Percentiles rank a stretch among this genome's conserved stretches.
phyloP scores from a whole-genome alignment of 2,797 vertebrate genomes.

The Cyprinodon diabolis region DNA sequence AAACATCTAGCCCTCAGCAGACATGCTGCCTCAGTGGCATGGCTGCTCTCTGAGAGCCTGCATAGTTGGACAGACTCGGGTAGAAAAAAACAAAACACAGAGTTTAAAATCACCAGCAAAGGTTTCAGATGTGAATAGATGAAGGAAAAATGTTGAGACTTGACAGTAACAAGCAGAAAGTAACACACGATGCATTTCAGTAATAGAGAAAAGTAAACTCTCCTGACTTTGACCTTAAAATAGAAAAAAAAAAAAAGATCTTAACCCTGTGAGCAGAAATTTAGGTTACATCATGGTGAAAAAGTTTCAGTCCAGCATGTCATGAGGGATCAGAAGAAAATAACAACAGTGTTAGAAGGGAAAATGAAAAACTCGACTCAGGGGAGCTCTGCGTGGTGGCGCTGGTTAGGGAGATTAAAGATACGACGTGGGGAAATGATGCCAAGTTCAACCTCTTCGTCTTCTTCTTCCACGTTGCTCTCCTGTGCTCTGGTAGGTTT shows the following conservation, averaged over 20 bases:
- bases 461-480: slow-evolving; percentile 54
- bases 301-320: slow-evolving; percentile 44
- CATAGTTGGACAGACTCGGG: slow-evolving; percentile 46
- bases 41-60: slow-evolving; percentile 53
- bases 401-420: slow-evolving; percentile 52
- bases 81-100: slow-evolving; percentile 9
- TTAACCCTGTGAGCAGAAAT: slow-evolving; percentile 45
- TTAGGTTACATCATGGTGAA: slow-evolving; percentile 41
- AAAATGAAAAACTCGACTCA: slow-evolving; percentile 53
- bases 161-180: slow-evolving; percentile 19
- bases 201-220: slow-evolving; percentile 25
- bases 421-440: slow-evolving; percentile 65
- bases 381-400: slow-evolving; percentile 42
- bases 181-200: slow-evolving; percentile 22
- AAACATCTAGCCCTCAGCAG: slow-evolving; percentile 48
- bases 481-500: slow-evolving; percentile 56
- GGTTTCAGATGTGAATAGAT: slow-evolving; percentile 20
- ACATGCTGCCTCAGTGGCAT: slow-evolving; percentile 6
- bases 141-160: slow-evolving; percentile 32
- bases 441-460: slow-evolving; percentile 63
- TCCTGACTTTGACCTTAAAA: slow-evolving; percentile 57
- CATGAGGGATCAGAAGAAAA: slow-evolving; percentile 56
- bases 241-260: slow-evolving; percentile 36
- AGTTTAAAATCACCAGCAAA: slow-evolving; percentile 33
- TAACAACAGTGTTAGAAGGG: slow-evolving; percentile 56